Evolutionary conservation across 2,888 invertebrate species (phyloP), one percentile per base, ranked within the genome.

Genomic region (Phortica magna): DNA sequence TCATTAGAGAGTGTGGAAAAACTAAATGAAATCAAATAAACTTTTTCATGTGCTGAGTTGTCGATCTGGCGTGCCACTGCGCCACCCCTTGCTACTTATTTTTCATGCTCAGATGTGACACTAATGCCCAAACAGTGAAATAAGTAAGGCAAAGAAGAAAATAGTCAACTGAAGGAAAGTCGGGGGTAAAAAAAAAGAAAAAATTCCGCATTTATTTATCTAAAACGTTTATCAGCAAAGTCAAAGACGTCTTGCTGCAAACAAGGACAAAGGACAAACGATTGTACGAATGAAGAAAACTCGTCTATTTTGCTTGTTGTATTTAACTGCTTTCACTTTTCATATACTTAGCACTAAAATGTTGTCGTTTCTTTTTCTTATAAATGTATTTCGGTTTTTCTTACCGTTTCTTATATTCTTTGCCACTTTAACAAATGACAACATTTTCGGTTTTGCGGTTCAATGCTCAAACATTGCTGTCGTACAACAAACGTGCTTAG

Each of bases 1-100:
- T 14, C 48, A 48, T 48, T 48, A 48, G 14, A 43, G 43, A 48
- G 48, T 14, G 2, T 48, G 7, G 48, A 48, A 48, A 48, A 48
- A 48, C 10, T 53, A 48, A 70, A 70, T 70, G 72, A 72, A 72
- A 72, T 72, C 72, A 72, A 72, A 72, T 57, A 19, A 39, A 55
- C 53, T 70, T 39, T 19, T 53, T 41, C 72, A 41, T 72, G 31
- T n/a, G 42, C 67, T 42, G 14, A 14, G 59, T 6, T 55, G 55
- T 19, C 22, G 22, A 22, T 61, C 10, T 7, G 6, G 19, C 9
- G 7, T 22, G 17, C 7, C 22, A 22, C 61, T 1, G n/a, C 61
- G 14, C 9, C 48, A 48, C 48, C 17, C 22, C 14, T 41, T 67
- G 10, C 17, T 41, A 12, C 41, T 12, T 67, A 19, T 31, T 31